Conservation (phyloP, 2,797 vertebrate genomes). For the Rhinatrema bivittatum region DNA sequence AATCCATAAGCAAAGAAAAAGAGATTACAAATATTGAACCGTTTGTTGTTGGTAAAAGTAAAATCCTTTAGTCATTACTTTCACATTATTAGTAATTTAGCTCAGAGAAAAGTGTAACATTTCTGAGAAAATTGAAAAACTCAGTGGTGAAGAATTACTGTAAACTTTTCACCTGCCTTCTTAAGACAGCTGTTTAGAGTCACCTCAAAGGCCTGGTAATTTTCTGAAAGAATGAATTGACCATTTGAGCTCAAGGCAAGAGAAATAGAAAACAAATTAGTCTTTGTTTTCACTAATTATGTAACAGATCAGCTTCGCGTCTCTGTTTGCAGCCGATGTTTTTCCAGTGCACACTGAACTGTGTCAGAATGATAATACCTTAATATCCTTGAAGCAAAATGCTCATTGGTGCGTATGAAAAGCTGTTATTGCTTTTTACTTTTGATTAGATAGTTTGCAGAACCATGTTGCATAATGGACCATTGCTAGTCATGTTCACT, state of each 20-base stretch:
- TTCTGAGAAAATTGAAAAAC: not conserved
- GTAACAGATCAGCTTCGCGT: not conserved
- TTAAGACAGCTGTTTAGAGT: not conserved
- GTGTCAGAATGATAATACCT: too few species aligned
- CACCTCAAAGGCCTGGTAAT: constrained; percentile 1
- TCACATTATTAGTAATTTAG: not conserved
- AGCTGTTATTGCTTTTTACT: too few species aligned
- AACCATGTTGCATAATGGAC: too few species aligned
- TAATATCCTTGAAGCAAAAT: not conserved
- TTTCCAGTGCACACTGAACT: not conserved
- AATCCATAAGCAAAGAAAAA: not conserved
- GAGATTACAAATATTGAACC: not conserved
- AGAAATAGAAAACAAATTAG: not conserved
- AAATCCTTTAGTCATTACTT: not conserved
- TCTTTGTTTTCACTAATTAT: not conserved
- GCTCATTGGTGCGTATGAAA: too few species aligned
- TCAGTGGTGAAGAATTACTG: not conserved
- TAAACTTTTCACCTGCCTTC: not conserved
- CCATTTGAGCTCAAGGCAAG: not conserved
- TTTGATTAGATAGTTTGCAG: too few species aligned
- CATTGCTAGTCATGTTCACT: too few species aligned
- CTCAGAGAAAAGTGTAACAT: not conserved
- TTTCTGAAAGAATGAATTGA: constrained; percentile 2
- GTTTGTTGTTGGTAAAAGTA: not conserved
- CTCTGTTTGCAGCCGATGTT: not conserved